Evolutionary conservation across 1,140 invertebrate species (phyloP).

Genomic region (Euglossa dilemma): DNA sequence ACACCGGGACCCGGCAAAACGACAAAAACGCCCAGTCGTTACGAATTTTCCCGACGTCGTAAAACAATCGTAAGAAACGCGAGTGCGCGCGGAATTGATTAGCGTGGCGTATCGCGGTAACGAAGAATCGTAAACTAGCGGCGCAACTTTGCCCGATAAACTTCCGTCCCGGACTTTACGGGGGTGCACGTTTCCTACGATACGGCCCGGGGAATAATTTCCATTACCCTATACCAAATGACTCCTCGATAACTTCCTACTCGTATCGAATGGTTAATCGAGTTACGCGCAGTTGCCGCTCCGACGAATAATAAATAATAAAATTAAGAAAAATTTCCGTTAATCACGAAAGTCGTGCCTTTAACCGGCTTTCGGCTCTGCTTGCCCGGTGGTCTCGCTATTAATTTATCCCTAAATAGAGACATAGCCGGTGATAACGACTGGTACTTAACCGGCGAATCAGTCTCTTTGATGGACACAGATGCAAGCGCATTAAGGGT

Average conservation of each 20-base stretch:
- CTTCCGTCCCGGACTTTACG: not conserved
- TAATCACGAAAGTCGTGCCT: not conserved
- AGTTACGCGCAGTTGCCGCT: not conserved
- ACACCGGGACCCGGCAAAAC: not conserved
- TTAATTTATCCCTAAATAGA: not conserved
- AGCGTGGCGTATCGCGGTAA: constrained; percentile 6
- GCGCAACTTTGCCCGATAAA: constrained; percentile 1
- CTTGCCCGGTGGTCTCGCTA: too few relatives aligned
- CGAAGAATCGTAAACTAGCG: not conserved
- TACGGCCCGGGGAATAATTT: not conserved
- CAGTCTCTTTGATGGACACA: constrained; percentile 10
- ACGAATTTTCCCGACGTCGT: not conserved
- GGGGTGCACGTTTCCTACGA: not conserved
- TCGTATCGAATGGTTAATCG: not conserved
- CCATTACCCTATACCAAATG: not conserved
- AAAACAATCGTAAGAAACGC: constrained; percentile 4
- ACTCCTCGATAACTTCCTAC: not conserved
- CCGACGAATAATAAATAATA: too few relatives aligned
- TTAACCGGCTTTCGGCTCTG: not conserved
- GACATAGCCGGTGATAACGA: constrained; percentile 2
- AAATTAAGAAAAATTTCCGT: too few relatives aligned
- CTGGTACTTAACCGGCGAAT: not conserved
- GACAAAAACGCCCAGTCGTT: not conserved
- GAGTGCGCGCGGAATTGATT: constrained; percentile 13
- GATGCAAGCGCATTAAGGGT: constrained; percentile 23